Conservation (phyloP, 2,888 invertebrate genomes). For the Anticlea derivata region DNA sequence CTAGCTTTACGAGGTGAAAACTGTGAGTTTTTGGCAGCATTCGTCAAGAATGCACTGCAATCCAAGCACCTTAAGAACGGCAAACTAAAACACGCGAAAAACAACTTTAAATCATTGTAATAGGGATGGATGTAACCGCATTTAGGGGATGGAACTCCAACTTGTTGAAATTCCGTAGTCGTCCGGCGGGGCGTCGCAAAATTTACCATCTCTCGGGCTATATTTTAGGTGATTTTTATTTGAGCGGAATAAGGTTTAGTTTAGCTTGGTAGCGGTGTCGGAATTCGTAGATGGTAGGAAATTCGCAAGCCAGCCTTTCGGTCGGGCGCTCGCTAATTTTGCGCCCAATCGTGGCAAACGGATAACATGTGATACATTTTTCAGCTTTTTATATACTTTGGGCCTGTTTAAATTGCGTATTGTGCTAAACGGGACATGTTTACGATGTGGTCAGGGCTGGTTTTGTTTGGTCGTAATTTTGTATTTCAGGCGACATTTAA, state of each 20-base stretch:
- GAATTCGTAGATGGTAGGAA: slow-evolving; percentile 62
- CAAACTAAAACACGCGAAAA: slow-evolving; percentile 40
- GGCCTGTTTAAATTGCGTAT: slow-evolving; percentile 46
- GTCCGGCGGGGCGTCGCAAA: slow-evolving; percentile 67
- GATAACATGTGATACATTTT: slow-evolving; percentile 69
- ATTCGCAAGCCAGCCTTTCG: slow-evolving; percentile 76
- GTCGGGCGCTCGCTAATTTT: slow-evolving; percentile 77
- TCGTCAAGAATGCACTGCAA: slow-evolving; percentile 76
- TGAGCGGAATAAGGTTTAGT: slow-evolving; percentile 49
- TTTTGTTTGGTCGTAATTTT: slow-evolving; percentile 33
- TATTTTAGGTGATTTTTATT: slow-evolving; percentile 52
- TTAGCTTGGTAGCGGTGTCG: slow-evolving; percentile 42
- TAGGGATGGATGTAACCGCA: slow-evolving; percentile 48
- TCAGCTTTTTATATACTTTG: slow-evolving; percentile 54
- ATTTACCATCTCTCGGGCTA: slow-evolving; percentile 53
- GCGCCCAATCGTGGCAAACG: slow-evolving; percentile 69
- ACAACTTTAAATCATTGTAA: slow-evolving; percentile 50
- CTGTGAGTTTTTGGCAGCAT: slow-evolving; percentile 80
- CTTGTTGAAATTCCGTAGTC: slow-evolving; percentile 81
- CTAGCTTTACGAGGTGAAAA: slow-evolving; percentile 73
- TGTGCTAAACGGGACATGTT: slow-evolving; percentile 41
- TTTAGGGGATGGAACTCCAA: slow-evolving; percentile 63
- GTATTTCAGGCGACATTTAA: slow-evolving; percentile 24
- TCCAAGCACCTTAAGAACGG: slow-evolving; percentile 46
- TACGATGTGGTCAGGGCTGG: slow-evolving; percentile 42